Evolutionary conservation across 2,113 vertebrate species (phyloP), one percentile per base, ranked within the genome.

Genomic region (Dipodomys merriami): DNA sequence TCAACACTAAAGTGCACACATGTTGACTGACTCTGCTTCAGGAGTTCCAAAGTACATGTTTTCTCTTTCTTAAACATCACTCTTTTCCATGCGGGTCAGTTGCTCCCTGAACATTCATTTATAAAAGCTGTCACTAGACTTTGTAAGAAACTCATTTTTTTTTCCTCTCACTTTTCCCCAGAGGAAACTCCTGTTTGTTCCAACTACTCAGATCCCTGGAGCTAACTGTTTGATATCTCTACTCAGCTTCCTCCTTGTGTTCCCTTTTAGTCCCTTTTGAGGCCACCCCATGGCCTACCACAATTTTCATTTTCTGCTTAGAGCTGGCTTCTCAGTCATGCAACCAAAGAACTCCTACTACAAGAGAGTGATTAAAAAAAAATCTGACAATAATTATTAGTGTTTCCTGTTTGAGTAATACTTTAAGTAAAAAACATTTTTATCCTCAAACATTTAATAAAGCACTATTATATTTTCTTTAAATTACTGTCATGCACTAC

Each of bases 251-350:
- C 12, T 92, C 12, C 5, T 68, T 29, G 6, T 69, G 23, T 83
- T 49, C 44, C 20, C 2, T 6, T 85, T 79, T 35, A 30, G 30
- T 72, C 57, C 35, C 39, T 16, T 57, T 57, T 30, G 25, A 53
- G 90, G 20, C 6, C 20, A 33, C 62, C 10, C 30, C 6, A n/a
- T 39, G 64, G 53, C 67, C 29, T 86, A 71, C 53, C 18, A 49
- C 60, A 80, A 74, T 78, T 81, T 93, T 93, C 77, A 86, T 82
- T 78, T 71, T 84, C 30, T 86, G 6, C 30, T 89, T 94, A 77
- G 18, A 71, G 10, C 78, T 57, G 22, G 10, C n/a, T 78, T 92
- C 27, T 91, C 39, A 73, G 35, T 20, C 60, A 74, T 83, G 62
- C 25, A 82, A 57, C 49, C 27, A 74, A 90, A 88, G 6, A 90